These are phyloP conservation scores for Hydropotes inermis DNA, from an alignment of 2,113 vertebrate genomes.

Conservation along the genomic window DNA sequence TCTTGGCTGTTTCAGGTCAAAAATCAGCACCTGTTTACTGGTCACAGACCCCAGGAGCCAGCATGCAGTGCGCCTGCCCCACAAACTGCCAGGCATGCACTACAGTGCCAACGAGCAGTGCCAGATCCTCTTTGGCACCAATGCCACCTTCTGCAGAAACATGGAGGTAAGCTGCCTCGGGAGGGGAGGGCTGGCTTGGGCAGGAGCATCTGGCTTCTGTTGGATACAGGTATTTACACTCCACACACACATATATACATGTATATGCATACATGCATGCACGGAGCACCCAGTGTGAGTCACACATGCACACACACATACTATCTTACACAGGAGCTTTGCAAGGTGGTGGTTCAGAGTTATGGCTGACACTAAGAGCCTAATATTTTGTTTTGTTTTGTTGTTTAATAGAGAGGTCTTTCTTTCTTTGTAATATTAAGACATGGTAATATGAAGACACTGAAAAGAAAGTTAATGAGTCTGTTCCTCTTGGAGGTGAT, in stretches of 20 bases:
- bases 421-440: neutral
- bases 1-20: constrained; percentile 86
- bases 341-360: neutral
- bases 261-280: rapidly evolving
- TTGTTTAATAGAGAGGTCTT: neutral
- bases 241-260: rapidly evolving
- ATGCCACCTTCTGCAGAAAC: constrained; percentile 95
- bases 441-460: neutral
- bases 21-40: constrained; percentile 91
- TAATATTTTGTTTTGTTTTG: neutral
- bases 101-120: constrained; percentile 96
- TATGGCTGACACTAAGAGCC: neutral
- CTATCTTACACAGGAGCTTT: neutral
- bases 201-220: neutral
- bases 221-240: neutral
- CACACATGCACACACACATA: rapidly evolving
- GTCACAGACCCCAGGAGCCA: constrained; percentile 92
- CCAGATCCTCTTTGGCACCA: constrained; percentile 97
- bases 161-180: constrained; percentile 89
- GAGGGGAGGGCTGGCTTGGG: neutral
- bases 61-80: constrained; percentile 86
- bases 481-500: neutral
- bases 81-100: constrained; percentile 97
- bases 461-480: neutral
- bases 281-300: neutral